Percentiles rank a stretch among this genome's conserved stretches.
Conservation (phyloP, 2,888 invertebrate species). For the Sepioteuthis lessoniana region DNA sequence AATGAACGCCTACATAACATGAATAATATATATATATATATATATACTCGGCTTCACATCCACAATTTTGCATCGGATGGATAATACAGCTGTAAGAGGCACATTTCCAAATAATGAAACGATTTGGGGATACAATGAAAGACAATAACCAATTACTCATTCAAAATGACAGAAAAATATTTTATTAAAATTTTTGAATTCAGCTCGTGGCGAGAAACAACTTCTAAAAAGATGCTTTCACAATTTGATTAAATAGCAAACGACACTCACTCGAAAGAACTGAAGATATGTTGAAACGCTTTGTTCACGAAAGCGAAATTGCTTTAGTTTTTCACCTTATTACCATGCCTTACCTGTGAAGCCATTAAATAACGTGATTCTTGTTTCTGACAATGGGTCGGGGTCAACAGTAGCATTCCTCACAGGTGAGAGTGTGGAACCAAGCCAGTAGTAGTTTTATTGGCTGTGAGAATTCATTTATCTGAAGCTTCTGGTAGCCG, state of each 20-base stretch:
- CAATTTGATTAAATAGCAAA: neutral
- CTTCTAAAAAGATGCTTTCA: too few species aligned
- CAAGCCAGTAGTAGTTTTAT: neutral
- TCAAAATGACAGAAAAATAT: too few species aligned
- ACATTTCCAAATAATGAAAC: too few species aligned
- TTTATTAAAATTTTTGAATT: too few species aligned
- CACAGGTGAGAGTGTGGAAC: neutral
- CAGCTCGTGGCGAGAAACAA: too few species aligned
- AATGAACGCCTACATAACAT: too few species aligned
- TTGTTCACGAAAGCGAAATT: neutral
- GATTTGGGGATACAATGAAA: too few species aligned
- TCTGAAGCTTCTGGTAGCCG: neutral
- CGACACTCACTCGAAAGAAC: neutral
- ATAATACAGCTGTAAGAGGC: too few species aligned
- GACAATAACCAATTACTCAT: too few species aligned
- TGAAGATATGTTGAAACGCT: neutral
- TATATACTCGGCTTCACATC: too few species aligned
- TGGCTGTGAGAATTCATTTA: neutral
- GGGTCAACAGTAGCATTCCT: neutral
- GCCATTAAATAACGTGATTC: neutral
- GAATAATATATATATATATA: too few species aligned
- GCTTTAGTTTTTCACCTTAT: neutral
- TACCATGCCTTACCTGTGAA: neutral
- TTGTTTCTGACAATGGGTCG: neutral
- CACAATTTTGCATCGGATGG: too few species aligned